A percentile compares a stretch with the other conserved stretches of the same genome.
Conservation (phyloP, 2,797 vertebrate genomes). For the Tapera naevia region DNA sequence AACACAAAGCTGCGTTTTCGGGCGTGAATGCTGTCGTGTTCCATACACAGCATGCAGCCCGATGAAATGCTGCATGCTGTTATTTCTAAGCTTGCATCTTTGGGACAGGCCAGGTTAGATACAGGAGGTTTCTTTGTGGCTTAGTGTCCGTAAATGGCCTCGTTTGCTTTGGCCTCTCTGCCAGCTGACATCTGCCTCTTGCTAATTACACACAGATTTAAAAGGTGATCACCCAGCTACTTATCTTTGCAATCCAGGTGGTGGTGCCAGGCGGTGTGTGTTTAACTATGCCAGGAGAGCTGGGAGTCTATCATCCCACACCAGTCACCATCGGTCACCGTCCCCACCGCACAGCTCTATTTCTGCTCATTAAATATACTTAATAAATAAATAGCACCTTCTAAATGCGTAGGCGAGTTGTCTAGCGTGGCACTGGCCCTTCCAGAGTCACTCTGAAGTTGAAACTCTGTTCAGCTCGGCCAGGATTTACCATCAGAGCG, state of each 20-base stretch:
- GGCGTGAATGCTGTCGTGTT: not conserved
- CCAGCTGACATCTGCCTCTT: not conserved
- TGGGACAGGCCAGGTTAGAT: not conserved
- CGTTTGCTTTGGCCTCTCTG: not conserved
- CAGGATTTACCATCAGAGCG: slow-evolving; percentile 42
- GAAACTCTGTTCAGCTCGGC: slow-evolving; percentile 5
- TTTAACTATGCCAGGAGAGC: not conserved
- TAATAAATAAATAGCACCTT: slow-evolving; percentile 57
- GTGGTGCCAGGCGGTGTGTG: not conserved
- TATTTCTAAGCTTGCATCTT: not conserved
- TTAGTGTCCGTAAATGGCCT: not conserved
- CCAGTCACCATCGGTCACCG: not conserved
- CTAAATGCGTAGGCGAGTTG: not conserved
- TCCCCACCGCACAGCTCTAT: slow-evolving; percentile 26
- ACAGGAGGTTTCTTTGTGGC: slow-evolving; percentile 12
- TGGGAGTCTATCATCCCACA: not conserved
- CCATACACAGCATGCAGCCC: fast-evolving
- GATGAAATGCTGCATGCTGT: not conserved
- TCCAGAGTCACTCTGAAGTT: not conserved
- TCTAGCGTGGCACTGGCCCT: not conserved
- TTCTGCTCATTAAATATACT: slow-evolving; percentile 21
- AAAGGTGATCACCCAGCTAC: slow-evolving; percentile 17
- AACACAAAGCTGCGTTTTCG: not conserved
- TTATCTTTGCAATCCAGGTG: slow-evolving; percentile 1
- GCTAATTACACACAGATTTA: not conserved